Evolutionary conservation across 2,113 vertebrate species (phyloP), one percentile per base, ranked within the genome.

Genomic region (Pipra filicauda): DNA sequence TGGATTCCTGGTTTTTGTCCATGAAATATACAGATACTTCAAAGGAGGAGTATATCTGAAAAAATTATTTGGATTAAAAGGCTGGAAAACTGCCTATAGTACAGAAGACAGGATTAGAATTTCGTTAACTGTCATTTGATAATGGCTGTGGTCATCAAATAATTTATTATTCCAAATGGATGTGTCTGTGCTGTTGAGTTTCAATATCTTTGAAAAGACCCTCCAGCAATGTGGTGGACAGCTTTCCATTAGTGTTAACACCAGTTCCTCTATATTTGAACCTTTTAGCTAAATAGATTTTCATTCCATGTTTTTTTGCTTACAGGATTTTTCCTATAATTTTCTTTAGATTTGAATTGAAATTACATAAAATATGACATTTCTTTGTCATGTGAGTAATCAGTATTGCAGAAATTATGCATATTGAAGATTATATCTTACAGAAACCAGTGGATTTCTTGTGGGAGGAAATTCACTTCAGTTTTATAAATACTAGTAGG

Each of bases 171-270:
- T 85, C 33, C 49, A 65, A 31, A 72, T 24, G 48, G 22, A 51
- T 0, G 0, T 27, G 5, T 41, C 17, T 77, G 12, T 54, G 28
- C 26, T 73, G 27, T 23, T 73, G 37, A 33, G 15, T 65, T 79
- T 62, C 31, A 58, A 2, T 43, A 17, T 31, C 24, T 44, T 26
- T 46, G 46, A 30, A 10, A 92, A 46, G 44, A 89, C 15, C 5
- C 13, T 67, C 19, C 49, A 82, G 15, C 26, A 51, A 3, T 3
- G 23, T 27, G 43, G 43, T 39, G 16, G 18, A 31, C 6, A 74
- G 10, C 5, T 88, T 73, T 86, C 83, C 48, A 7, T 72, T 33
- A 27, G 10, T 54, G 19, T 85, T 85, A 48, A 55, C 2, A 2
- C 11, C 11, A n/a, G 2, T 37, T 70, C 37, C 28, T 86, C 55